Conservation (phyloP, 1,140 invertebrate genomes). For the Lucilia cuprina region DNA sequence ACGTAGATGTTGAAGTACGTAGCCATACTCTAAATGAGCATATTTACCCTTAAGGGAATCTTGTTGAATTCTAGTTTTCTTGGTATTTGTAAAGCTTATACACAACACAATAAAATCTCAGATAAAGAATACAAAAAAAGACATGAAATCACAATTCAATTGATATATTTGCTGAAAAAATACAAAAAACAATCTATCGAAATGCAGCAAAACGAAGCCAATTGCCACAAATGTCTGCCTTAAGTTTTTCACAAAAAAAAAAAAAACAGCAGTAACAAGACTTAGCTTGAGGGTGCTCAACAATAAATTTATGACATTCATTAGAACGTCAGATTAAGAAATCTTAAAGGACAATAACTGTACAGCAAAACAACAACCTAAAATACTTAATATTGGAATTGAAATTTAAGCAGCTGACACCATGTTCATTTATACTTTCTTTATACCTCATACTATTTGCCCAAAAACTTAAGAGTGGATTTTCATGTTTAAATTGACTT, state of each 20-base stretch:
- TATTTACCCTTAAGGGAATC: slow-evolving; percentile 28
- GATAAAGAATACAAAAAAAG: slow-evolving; percentile 44
- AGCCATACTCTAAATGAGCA: background rate
- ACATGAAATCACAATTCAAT: slow-evolving; percentile 46
- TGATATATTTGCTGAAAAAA: slow-evolving; percentile 38
- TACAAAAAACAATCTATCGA: slow-evolving; percentile 24
- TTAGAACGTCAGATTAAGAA: slow-evolving; percentile 62
- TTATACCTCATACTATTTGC: background rate
- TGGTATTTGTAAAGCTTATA: background rate
- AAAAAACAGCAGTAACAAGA: background rate
- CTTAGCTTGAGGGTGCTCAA: slow-evolving; percentile 36
- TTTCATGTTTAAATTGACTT: slow-evolving; percentile 39
- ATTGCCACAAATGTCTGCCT: slow-evolving; percentile 11
- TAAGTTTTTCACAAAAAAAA: background rate
- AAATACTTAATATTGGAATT: background rate
- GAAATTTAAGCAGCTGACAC: slow-evolving; percentile 55
- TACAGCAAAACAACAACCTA: background rate
- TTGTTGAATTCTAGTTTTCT: background rate
- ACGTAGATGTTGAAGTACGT: background rate
- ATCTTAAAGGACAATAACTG: slow-evolving; percentile 38
- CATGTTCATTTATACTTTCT: background rate
- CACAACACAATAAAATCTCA: background rate
- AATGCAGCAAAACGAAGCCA: slow-evolving; percentile 40
- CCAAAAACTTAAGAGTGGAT: slow-evolving; percentile 37
- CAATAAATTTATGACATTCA: slow-evolving; percentile 63